Conservation (phyloP, 2,113 vertebrate species). For the Megaleporinus macrocephalus region DNA sequence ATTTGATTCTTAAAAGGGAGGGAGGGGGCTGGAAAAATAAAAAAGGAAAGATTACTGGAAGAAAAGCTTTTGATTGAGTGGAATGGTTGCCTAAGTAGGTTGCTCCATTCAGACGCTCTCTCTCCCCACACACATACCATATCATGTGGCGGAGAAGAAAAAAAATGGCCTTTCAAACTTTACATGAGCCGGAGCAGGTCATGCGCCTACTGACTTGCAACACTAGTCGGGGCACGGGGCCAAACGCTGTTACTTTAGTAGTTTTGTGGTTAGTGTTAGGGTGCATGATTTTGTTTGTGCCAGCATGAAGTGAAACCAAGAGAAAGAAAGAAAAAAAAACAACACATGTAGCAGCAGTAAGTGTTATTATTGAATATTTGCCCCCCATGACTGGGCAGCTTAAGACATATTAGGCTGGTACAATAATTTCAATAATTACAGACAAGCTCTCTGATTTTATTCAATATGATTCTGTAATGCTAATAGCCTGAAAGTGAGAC, state of each 20-base stretch:
- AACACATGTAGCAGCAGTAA: neutral
- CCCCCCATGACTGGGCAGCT: neutral
- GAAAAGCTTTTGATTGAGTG: slow-evolving; percentile 70
- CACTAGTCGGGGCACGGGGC: slow-evolving; percentile 28
- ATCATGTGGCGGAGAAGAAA: slow-evolving; percentile 58
- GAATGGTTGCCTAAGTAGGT: slow-evolving; percentile 66
- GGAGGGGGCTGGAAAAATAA: slow-evolving; percentile 46
- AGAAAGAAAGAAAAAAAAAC: neutral
- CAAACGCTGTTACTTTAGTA: slow-evolving; percentile 28
- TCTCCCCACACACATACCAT: slow-evolving; percentile 56
- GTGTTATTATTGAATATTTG: neutral
- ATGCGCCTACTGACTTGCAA: slow-evolving; percentile 33
- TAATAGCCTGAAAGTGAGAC: too few species aligned
- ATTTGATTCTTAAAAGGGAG: slow-evolving; percentile 72
- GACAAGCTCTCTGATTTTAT: neutral
- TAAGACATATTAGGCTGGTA: neutral
- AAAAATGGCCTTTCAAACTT: slow-evolving; percentile 34
- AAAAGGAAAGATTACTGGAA: slow-evolving; percentile 73
- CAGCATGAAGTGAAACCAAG: neutral
- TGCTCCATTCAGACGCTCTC: slow-evolving; percentile 64
- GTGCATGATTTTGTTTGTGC: slow-evolving; percentile 8
- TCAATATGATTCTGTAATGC: too few species aligned
- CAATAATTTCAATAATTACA: too few species aligned
- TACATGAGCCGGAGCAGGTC: slow-evolving; percentile 50
- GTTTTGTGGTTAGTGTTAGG: slow-evolving; percentile 24